These are phyloP conservation scores for Muricea muricata DNA, from an alignment of 92 coral and sea anemone genomes.

Conservation along the genomic window DNA sequence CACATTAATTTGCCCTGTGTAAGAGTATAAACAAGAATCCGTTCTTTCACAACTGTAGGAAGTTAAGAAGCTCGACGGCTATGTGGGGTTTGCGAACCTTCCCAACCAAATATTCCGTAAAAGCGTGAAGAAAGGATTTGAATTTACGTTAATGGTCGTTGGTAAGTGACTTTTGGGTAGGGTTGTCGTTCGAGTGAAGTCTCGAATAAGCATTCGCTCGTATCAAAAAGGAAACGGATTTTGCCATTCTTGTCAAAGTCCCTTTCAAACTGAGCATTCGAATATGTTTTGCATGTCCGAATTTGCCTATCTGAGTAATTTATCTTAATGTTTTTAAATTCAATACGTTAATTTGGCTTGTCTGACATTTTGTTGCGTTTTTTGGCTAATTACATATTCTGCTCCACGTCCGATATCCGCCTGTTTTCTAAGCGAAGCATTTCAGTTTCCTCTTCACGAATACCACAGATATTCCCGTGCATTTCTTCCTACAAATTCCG, in stretches of 20 bases:
- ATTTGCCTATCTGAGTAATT: background rate
- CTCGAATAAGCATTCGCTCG: background rate
- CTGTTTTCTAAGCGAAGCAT: background rate
- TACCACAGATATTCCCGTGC: background rate
- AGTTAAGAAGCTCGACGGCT: slow-evolving; percentile 97
- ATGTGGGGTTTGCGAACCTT: slow-evolving; percentile 97
- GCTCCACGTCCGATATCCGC: background rate
- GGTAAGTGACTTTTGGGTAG: slow-evolving; percentile 74
- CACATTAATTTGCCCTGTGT: background rate
- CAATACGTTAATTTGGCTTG: background rate
- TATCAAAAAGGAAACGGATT: background rate
- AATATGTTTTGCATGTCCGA: background rate
- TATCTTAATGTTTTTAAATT: background rate
- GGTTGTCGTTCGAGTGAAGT: background rate
- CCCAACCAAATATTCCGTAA: slow-evolving; percentile 99
- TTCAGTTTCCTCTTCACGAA: background rate
- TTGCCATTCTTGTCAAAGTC: background rate
- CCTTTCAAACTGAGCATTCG: background rate
- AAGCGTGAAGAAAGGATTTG: slow-evolving; percentile 99
- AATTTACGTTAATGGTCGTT: slow-evolving; percentile 97
- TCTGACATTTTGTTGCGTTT: slow-evolving; percentile 1
- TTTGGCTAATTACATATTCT: background rate
- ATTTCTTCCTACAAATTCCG: background rate
- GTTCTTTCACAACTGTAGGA: slow-evolving; percentile 61
- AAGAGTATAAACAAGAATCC: background rate